Conservation (phyloP, 37 sponge, comb jelly and placozoan genomes). For the Haliclona indistincta region DNA sequence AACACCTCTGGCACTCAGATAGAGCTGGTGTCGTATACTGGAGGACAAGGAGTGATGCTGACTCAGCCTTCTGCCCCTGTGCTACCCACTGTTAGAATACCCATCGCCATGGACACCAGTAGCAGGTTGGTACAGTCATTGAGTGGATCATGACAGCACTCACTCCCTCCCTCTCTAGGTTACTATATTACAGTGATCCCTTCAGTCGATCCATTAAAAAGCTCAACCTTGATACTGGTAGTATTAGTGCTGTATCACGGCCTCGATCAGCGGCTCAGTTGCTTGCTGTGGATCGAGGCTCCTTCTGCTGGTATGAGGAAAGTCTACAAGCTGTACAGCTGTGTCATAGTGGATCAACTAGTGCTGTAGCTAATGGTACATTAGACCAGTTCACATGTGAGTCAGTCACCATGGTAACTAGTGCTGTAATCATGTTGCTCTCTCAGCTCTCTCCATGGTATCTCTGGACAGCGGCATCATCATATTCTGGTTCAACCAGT, state of each 20-base stretch:
- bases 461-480: too few relatives aligned
- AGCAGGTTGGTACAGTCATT: background rate
- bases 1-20: slow-evolving; percentile 27
- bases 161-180: background rate
- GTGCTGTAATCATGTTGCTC: too few relatives aligned
- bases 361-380: too few relatives aligned
- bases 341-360: too few relatives aligned
- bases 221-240: background rate
- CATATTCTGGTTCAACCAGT: slow-evolving; percentile 33
- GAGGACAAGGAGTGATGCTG: slow-evolving; percentile 4
- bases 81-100: background rate
- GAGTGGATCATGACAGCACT: background rate
- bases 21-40: slow-evolving; percentile 6
- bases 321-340: too few relatives aligned
- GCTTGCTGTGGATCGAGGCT: too few relatives aligned
- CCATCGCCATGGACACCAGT: background rate
- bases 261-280: too few relatives aligned
- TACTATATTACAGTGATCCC: background rate
- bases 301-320: too few relatives aligned
- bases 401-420: too few relatives aligned
- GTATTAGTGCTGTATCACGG: too few relatives aligned
- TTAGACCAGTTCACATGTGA: too few relatives aligned
- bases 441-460: too few relatives aligned
- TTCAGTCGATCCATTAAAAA: background rate
- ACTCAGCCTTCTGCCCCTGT: background rate